Evolutionary conservation across 2,113 vertebrate genomes (phyloP).

Genomic region (Tetrax tetrax): DNA sequence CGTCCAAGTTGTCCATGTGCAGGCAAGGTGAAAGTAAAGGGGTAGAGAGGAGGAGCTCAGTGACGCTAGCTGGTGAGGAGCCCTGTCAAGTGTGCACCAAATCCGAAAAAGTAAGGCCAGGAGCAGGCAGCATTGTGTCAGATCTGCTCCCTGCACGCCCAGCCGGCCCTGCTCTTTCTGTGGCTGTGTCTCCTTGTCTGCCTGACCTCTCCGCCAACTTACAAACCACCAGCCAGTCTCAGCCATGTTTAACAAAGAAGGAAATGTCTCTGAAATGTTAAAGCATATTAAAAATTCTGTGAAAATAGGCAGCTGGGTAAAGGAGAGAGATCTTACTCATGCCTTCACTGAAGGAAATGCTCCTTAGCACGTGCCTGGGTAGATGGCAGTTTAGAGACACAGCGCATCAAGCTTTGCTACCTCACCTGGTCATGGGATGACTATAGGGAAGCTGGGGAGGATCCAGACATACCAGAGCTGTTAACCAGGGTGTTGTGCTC

Average conservation of each 20-base stretch:
- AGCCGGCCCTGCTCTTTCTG: neutral
- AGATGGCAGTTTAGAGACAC: neutral
- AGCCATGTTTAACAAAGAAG: neutral
- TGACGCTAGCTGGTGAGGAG: neutral
- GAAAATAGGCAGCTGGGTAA: neutral
- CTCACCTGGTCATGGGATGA: neutral
- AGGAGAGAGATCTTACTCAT: neutral
- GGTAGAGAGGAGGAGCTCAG: neutral
- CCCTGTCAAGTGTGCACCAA: neutral
- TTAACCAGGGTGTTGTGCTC: neutral
- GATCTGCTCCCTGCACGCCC: neutral
- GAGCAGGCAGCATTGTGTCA: neutral
- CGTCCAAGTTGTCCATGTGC: accelerated
- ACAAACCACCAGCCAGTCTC: neutral
- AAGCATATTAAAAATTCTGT: neutral
- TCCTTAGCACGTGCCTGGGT: accelerated
- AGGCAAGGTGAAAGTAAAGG: neutral
- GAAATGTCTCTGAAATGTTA: neutral
- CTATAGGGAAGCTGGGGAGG: neutral
- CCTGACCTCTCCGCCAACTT: neutral
- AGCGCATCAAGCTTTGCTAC: neutral
- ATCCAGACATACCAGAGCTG: accelerated
- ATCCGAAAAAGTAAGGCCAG: neutral
- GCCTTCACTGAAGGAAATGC: neutral
- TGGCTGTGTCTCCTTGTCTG: neutral